A percentile compares a stretch with the other conserved stretches of the same genome.
phyloP scores from a whole-genome alignment of 1,140 invertebrate species.

The Triops longicaudatus region DNA sequence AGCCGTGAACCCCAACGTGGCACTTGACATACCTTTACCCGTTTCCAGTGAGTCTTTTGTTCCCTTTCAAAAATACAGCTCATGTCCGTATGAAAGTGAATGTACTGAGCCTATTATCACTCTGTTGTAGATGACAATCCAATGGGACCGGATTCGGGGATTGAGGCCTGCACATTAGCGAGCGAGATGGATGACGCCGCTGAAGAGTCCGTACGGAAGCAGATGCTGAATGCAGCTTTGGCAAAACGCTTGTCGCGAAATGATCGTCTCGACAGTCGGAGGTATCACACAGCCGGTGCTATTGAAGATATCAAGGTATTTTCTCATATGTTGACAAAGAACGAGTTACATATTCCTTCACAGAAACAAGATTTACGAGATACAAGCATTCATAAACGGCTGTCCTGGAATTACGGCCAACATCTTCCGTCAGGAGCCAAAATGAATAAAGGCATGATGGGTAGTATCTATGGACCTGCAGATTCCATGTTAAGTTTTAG shows the following conservation, averaged over 20 bases:
- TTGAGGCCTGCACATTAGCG: slow-evolving; percentile 11
- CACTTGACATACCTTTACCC: background rate
- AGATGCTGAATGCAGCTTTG: slow-evolving; percentile 20
- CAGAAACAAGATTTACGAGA: slow-evolving; percentile 48
- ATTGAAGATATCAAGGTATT: slow-evolving; percentile 55
- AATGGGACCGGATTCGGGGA: slow-evolving; percentile 15
- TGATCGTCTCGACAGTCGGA: slow-evolving; percentile 43
- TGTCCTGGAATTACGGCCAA: slow-evolving; percentile 55
- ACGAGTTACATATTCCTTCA: background rate
- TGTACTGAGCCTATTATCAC: background rate
- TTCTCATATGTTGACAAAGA: slow-evolving; percentile 17
- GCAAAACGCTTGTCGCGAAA: slow-evolving; percentile 44
- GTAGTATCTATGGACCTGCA: background rate
- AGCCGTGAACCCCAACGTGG: slow-evolving; percentile 26
- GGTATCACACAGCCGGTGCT: slow-evolving; percentile 56
- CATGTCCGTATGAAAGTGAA: background rate
- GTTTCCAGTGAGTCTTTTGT: background rate
- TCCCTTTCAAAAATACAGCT: background rate
- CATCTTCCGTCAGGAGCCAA: slow-evolving; percentile 32
- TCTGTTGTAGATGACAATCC: background rate
- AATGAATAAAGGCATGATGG: slow-evolving; percentile 29
- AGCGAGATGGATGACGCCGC: slow-evolving; percentile 34
- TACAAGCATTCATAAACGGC: slow-evolving; percentile 52
- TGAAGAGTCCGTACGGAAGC: slow-evolving; percentile 33
- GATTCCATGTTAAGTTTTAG: slow-evolving; percentile 35